Evolutionary conservation across 2,797 vertebrate genomes (phyloP), one percentile per base, ranked within the genome.

Genomic region (Lindbergichthys nudifrons): DNA sequence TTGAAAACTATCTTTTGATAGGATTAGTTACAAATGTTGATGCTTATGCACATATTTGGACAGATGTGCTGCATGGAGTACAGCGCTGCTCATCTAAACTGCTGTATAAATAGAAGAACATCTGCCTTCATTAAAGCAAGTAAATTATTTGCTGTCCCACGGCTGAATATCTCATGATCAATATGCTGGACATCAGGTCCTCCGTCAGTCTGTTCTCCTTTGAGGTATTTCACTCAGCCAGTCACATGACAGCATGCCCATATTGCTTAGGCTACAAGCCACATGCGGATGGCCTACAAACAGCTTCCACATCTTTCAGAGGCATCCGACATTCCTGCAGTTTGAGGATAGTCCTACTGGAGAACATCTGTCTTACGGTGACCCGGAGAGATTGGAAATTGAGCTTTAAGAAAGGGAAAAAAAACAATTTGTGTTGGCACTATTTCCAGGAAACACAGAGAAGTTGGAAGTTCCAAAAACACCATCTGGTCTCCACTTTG

Each of bases 401-500:
- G 88, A 91, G 90, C 90, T 92, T 94, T 91, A 94, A 93, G 91
- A 91, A 93, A 86, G 43, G 75, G 53, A 48, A 51, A 85, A 85
- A 81, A 81, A 89, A 90, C 77, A 70, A 90, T 89, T 90, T 87
- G 74, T 79, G 74, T 82, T 92, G 88, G 89, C 92, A 85, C 75
- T 60, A 59, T 82, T 70, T 85, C 70, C 36, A 61, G 66, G 75
- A 89, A 91, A 88, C 70, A 81, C 64, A 81, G 75, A 73, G 85
- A 90, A 92, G 87, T 92, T 86, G 89, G 85, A 85, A 82, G 77
- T 93, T 93, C 86, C 88, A 89, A 89, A 92, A 92, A 88, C 83
- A 90, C 94, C 94, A 95, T 94, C 94, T 95, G 95, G 75, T 93
- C 81, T 88, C 79, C 62, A 87, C 94, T 95, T 95, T 95, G 93